Base-by-base conservation (phyloP, 2,888 invertebrate genomes). In the Xestia rhomboidea region DNA sequence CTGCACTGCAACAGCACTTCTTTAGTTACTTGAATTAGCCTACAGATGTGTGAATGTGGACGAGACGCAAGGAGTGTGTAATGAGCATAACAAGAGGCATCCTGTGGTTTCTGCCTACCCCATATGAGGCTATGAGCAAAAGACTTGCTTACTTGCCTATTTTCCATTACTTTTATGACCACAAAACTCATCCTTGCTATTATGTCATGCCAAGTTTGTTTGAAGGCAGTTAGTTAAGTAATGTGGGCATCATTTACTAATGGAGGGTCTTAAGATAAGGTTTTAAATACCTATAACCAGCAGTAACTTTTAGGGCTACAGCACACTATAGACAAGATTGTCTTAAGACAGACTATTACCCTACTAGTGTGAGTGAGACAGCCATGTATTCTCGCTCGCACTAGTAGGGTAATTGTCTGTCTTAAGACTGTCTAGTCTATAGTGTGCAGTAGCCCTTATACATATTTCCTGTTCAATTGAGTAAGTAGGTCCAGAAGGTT, bases 401-500 rank as follows among this genome's bases (percentile, higher is more conserved):
- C n/a, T n/a, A n/a, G n/a, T n/a, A n/a, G n/a, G n/a, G n/a, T n/a
- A n/a, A n/a, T n/a, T n/a, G n/a, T n/a, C n/a, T n/a, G n/a, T n/a
- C n/a, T n/a, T n/a, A n/a, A n/a, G n/a, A n/a, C n/a, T n/a, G n/a
- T n/a, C n/a, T n/a, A n/a, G n/a, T n/a, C n/a, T n/a, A n/a, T n/a
- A n/a, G n/a, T n/a, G n/a, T n/a, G n/a, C n/a, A n/a, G n/a, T n/a
- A n/a, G n/a, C n/a, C n/a, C n/a, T n/a, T n/a, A n/a, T n/a, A n/a
- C 2, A 18, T 8, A 27, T 67, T 77, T 76, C 15, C 41, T n/a
- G 68, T 62, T 41, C 21, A 21, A 41, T 41, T 66, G 49, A 30
- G 51, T 38, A 77, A 70, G 6, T 57, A 15, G 24, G 49, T 41
- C 34, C 64, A 78, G 71, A 78, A 78, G 78, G 64, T 70, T 70